These are phyloP conservation scores for Drosophila emarginata DNA, from an alignment of 2,888 invertebrate genomes.

Conservation along the genomic window DNA sequence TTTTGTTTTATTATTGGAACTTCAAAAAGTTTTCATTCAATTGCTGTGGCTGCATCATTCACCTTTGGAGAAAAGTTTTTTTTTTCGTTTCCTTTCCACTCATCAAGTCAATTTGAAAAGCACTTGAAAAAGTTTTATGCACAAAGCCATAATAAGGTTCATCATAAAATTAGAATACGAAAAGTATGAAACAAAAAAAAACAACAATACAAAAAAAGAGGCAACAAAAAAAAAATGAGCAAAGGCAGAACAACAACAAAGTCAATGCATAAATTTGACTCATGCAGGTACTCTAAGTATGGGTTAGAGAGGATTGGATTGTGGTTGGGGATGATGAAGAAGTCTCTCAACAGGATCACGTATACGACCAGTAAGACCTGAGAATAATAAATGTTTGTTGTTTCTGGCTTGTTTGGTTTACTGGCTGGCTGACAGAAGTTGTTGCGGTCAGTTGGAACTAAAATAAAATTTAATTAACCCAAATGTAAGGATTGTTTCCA, in stretches of 20 bases:
- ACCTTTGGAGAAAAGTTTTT: conserved; percentile 13
- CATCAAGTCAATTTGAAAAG: conserved; percentile 18
- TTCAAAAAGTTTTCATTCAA: neutral
- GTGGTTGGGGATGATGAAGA: neutral
- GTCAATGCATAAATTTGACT: conserved; percentile 17
- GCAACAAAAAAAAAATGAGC: neutral
- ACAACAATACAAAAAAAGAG: conserved; percentile 9
- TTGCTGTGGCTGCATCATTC: neutral
- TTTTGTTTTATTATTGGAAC: neutral
- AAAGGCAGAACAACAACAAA: conserved; percentile 12
- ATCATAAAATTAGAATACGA: conserved; percentile 48
- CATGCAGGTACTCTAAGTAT: neutral
- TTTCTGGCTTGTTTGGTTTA: neutral
- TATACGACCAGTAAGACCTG: conserved; percentile 32
- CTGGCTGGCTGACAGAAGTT: neutral
- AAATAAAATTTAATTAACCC: conserved; percentile 61
- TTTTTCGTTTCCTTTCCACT: neutral
- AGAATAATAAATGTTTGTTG: conserved; percentile 16
- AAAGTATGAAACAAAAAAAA: conserved; percentile 31
- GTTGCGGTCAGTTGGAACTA: conserved; percentile 24
- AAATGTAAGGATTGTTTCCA: conserved; percentile 24
- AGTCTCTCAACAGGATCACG: conserved; percentile 35
- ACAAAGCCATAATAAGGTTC: conserved; percentile 52
- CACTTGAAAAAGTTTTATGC: conserved; percentile 37
- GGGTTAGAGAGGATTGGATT: neutral